Evolutionary conservation across 2,113 vertebrate species (phyloP).

Genomic region (Apteryx mantelli): DNA sequence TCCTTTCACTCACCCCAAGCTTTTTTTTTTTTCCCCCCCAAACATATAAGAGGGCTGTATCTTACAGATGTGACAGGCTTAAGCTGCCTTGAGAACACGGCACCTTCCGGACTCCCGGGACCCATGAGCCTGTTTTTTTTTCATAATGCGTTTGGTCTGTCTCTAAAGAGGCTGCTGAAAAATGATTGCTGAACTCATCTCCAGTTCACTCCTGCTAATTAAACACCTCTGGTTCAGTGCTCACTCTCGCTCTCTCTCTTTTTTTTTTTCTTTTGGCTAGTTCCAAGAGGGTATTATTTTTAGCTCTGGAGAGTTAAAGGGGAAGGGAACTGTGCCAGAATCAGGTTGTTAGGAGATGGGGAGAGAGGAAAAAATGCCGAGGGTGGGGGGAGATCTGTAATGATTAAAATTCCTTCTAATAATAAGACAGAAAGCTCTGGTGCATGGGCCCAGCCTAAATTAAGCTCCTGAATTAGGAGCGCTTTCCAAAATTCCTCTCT

Average conservation of each 20-base stretch:
- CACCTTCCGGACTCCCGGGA: neutral
- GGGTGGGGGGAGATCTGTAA: conserved; percentile 22
- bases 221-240: conserved; percentile 73
- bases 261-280: conserved; percentile 18
- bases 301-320: conserved; percentile 77
- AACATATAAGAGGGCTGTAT: neutral
- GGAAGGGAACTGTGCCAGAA: conserved; percentile 75
- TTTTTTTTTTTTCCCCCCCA: neutral
- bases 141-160: neutral
- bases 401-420: conserved; percentile 67
- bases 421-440: conserved; percentile 48
- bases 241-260: accelerated
- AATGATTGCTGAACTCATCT: conserved; percentile 68
- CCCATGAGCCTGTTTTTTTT: conserved; percentile 23
- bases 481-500: conserved; percentile 49
- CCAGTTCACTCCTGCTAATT: conserved; percentile 73
- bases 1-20: neutral
- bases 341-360: conserved; percentile 71
- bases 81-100: neutral
- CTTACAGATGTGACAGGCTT: neutral
- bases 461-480: conserved; percentile 57
- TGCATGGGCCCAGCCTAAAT: conserved; percentile 13
- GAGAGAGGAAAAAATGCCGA: conserved; percentile 60
- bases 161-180: conserved; percentile 58
- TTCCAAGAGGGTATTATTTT: conserved; percentile 77